Conservation (phyloP, 1,140 invertebrate species). For the Macrobrachium rosenbergii region DNA sequence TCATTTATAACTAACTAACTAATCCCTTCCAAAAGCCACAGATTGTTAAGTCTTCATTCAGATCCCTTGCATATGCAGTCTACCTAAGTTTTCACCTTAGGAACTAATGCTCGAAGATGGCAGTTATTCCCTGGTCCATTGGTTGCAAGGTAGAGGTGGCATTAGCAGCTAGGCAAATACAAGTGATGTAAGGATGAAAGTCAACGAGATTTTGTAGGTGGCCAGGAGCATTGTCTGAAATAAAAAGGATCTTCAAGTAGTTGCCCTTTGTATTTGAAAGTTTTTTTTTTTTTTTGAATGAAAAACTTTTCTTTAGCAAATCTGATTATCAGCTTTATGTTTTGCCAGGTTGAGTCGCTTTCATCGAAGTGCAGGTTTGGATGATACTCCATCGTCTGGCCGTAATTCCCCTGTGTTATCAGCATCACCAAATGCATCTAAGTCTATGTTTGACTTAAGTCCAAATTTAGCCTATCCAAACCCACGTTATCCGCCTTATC, state of each 20-base stretch:
- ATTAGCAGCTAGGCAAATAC: too few relatives aligned
- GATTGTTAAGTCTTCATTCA: too few relatives aligned
- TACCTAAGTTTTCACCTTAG: too few relatives aligned
- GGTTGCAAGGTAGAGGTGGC: too few relatives aligned
- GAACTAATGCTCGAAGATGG: too few relatives aligned
- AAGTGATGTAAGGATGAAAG: too few relatives aligned
- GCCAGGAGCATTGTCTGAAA: background rate
- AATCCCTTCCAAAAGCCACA: too few relatives aligned
- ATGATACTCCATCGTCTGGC: slow-evolving; percentile 77
- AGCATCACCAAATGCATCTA: slow-evolving; percentile 71
- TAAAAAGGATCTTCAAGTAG: background rate
- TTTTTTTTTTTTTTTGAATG: background rate
- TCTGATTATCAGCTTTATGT: background rate
- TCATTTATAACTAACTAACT: too few relatives aligned
- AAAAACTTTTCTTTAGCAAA: background rate
- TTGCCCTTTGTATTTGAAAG: background rate
- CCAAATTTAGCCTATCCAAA: slow-evolving; percentile 84
- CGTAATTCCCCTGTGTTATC: slow-evolving; percentile 82
- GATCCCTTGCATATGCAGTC: too few relatives aligned
- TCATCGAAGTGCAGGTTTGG: slow-evolving; percentile 93
- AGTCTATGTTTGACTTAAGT: slow-evolving; percentile 54
- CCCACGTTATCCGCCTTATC: slow-evolving; percentile 89
- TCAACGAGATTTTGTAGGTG: background rate
- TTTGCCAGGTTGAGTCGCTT: slow-evolving; percentile 83
- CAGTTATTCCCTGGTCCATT: too few relatives aligned